Conservation (phyloP, 2,113 vertebrate species). For the Gymnobelideus leadbeateri region DNA sequence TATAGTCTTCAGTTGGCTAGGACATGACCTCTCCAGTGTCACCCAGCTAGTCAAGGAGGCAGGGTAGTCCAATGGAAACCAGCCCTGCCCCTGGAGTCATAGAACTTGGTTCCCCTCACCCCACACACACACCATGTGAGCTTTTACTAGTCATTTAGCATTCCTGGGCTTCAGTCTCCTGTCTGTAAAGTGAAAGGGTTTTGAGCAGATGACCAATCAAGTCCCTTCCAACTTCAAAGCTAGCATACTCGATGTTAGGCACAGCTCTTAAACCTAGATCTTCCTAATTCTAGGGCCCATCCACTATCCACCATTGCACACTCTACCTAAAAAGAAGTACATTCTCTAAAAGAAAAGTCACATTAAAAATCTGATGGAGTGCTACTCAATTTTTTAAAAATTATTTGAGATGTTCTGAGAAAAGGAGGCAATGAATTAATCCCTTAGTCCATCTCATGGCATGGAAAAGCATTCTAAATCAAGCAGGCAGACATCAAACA, state of each 20-base stretch:
- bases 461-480: neutral
- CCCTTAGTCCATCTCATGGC: neutral
- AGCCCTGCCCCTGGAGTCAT: neutral
- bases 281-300: neutral
- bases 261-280: neutral
- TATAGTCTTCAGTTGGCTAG: neutral
- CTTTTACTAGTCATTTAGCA: neutral
- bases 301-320: neutral
- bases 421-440: conserved; percentile 3
- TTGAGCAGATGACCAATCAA: neutral
- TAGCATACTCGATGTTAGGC: neutral
- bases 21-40: neutral
- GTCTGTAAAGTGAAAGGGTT: neutral
- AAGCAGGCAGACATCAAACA: neutral
- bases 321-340: neutral
- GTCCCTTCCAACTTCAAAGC: neutral
- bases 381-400: neutral
- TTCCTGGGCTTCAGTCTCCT: neutral
- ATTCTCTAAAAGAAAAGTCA: neutral
- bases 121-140: neutral
- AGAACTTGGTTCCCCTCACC: neutral
- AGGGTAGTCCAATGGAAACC: neutral
- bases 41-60: neutral
- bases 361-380: neutral
- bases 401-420: neutral